These are phyloP conservation scores for Virgularia gustaviana DNA, from an alignment of 92 coral and sea anemone species.

Conservation along the genomic window DNA sequence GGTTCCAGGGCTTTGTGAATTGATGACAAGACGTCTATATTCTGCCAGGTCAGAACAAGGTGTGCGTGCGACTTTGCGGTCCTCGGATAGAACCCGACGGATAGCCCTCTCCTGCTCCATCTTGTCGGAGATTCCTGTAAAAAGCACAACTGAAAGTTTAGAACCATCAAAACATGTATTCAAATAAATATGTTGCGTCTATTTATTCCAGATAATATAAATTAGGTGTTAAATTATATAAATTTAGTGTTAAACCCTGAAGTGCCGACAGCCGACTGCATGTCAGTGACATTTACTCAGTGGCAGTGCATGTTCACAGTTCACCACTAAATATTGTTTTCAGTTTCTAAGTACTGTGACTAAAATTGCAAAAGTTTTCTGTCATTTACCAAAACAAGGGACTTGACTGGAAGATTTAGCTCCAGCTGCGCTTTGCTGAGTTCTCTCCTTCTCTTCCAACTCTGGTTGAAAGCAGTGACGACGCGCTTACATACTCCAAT, in stretches of 20 bases:
- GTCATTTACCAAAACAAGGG: slow-evolving; percentile 14
- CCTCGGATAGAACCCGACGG: neutral
- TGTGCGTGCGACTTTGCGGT: neutral
- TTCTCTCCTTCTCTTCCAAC: neutral
- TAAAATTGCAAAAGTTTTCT: too few relatives aligned
- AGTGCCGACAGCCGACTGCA: too few relatives aligned
- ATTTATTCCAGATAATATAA: too few relatives aligned
- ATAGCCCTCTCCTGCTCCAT: neutral
- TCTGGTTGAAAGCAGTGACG: neutral
- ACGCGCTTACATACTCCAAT: neutral
- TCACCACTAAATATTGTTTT: neutral
- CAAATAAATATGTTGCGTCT: too few relatives aligned
- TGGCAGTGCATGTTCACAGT: too few relatives aligned
- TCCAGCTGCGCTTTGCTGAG: slow-evolving; percentile 2
- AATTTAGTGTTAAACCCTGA: too few relatives aligned
- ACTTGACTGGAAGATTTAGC: neutral
- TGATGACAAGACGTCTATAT: slow-evolving; percentile 5
- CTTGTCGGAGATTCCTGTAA: too few relatives aligned
- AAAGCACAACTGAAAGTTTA: too few relatives aligned
- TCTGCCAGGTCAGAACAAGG: neutral
- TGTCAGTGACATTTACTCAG: too few relatives aligned
- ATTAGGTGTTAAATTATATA: too few relatives aligned
- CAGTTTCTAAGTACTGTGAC: too few relatives aligned
- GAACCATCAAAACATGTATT: too few relatives aligned
- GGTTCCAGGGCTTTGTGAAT: neutral